These are phyloP conservation scores for Cichladusa arquata DNA, from an alignment of 2,113 vertebrate genomes.

Conservation along the genomic window DNA sequence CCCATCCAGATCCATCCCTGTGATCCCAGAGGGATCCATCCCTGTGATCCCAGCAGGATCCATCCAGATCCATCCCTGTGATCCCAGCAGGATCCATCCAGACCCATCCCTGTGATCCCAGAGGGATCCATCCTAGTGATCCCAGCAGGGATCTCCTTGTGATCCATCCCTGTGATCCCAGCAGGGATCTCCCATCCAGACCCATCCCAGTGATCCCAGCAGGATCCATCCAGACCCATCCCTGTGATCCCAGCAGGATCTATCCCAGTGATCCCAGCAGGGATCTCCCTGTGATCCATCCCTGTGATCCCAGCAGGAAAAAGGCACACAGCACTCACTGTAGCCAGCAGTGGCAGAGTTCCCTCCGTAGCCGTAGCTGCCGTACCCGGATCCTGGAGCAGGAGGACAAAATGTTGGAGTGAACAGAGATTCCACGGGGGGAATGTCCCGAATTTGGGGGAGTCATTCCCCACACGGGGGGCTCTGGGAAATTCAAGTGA, in stretches of 20 bases:
- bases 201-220: background rate
- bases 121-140: no score
- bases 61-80: background rate
- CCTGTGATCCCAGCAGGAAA: no score
- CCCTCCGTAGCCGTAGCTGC: background rate
- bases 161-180: background rate
- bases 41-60: background rate
- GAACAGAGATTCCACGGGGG: accelerated
- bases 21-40: no score
- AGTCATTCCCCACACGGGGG: no score
- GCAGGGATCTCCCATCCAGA: no score
- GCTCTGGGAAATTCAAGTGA: background rate
- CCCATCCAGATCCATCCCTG: no score
- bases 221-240: background rate
- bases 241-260: no score
- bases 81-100: no score
- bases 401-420: background rate
- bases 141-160: no score
- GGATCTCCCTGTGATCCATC: no score
- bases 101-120: no score
- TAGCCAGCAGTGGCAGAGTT: background rate
- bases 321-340: background rate
- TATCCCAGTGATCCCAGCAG: background rate
- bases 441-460: accelerated
- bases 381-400: background rate